These are phyloP conservation scores for Lepidiolamprologus cunningtoni DNA, from an alignment of 2,113 vertebrate genomes.

Conservation along the genomic window DNA sequence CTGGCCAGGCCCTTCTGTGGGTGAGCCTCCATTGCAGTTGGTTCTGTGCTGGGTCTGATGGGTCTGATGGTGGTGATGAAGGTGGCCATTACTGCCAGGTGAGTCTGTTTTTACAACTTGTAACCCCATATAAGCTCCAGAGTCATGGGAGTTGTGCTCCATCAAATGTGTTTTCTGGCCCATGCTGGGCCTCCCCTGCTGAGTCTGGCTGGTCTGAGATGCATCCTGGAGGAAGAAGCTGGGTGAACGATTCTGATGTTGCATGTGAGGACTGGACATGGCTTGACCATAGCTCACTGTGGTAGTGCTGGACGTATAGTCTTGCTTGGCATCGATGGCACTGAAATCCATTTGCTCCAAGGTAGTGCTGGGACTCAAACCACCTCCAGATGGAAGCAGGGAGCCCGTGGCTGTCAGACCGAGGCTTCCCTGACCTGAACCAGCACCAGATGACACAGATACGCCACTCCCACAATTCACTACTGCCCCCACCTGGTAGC, in stretches of 20 bases:
- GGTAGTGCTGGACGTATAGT: constrained; percentile 74
- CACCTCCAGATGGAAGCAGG: constrained; percentile 91
- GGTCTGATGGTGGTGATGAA: constrained; percentile 69
- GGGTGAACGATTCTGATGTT: constrained; percentile 90
- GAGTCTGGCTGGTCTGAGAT: constrained; percentile 73
- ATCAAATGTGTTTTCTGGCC: constrained; percentile 72
- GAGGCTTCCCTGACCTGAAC: constrained; percentile 76
- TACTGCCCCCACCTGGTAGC: constrained; percentile 70
- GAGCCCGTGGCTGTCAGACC: constrained; percentile 80
- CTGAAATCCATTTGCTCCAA: constrained; percentile 99
- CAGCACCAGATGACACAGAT: constrained; percentile 72
- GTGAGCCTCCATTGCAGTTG: constrained; percentile 83
- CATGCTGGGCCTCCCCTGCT: constrained; percentile 59
- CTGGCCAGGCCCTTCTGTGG: constrained; percentile 78
- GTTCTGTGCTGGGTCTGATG: constrained; percentile 77
- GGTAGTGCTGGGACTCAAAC: constrained; percentile 96
- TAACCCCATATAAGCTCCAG: constrained; percentile 68
- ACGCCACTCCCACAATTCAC: constrained; percentile 66
- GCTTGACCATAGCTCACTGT: constrained; percentile 80
- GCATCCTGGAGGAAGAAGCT: constrained; percentile 97
- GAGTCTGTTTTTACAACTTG: constrained; percentile 88
- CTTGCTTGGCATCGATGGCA: constrained; percentile 95
- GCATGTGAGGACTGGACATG: constrained; percentile 84
- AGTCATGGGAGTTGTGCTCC: constrained; percentile 73
- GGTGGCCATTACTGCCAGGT: constrained; percentile 69